Percentiles rank a stretch among this genome's conserved stretches.
These are phyloP conservation scores for Fistularia commersonii DNA, from an alignment of 2,797 vertebrate species.

Conservation along the genomic window DNA sequence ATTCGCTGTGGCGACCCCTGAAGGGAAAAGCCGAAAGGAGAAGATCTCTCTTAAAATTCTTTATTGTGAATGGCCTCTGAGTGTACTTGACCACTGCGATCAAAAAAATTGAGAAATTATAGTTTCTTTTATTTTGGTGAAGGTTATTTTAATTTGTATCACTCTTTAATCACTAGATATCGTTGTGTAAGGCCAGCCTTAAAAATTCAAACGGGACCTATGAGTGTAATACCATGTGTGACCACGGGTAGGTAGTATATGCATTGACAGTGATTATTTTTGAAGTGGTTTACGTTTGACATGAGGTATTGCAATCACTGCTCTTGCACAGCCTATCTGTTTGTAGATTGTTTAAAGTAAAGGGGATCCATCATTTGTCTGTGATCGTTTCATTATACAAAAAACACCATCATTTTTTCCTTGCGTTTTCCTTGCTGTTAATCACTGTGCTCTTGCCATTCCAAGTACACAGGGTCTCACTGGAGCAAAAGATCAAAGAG, in stretches of 20 bases:
- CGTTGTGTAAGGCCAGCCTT: background rate
- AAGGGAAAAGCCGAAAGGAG: no score
- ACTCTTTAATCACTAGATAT: background rate
- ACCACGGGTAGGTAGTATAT: slow-evolving; percentile 43
- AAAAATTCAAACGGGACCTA: background rate
- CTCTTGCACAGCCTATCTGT: background rate
- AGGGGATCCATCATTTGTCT: no score
- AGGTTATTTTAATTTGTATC: no score
- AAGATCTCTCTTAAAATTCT: no score
- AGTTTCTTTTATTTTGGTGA: no score
- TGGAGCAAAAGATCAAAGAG: slow-evolving; percentile 48
- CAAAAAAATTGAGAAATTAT: no score
- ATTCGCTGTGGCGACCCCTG: no score
- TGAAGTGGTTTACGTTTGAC: slow-evolving; percentile 17
- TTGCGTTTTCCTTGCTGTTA: slow-evolving; percentile 1
- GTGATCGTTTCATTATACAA: background rate
- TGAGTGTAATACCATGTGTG: slow-evolving; percentile 20
- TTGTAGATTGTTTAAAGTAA: no score
- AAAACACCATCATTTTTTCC: slow-evolving; percentile 5
- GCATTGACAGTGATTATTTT: slow-evolving; percentile 7
- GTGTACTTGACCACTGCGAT: no score
- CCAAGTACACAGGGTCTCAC: slow-evolving; percentile 22
- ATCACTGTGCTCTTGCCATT: slow-evolving; percentile 9
- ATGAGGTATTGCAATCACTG: slow-evolving; percentile 13
- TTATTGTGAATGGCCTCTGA: no score